These are phyloP conservation scores for Tipula unca DNA, from an alignment of 2,888 invertebrate genomes.

Conservation along the genomic window DNA sequence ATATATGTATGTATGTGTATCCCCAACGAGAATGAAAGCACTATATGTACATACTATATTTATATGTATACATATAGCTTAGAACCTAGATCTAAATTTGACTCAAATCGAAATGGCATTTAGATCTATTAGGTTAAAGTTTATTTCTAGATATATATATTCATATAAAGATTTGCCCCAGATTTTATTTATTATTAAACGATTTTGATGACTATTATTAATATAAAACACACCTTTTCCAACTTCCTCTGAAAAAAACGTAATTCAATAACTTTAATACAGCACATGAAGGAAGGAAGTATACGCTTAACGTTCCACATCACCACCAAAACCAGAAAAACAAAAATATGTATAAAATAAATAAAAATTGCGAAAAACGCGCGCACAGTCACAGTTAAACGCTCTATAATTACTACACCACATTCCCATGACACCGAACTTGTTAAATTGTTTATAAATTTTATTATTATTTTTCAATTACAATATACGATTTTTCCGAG, in stretches of 20 bases:
- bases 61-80: background rate
- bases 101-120: background rate
- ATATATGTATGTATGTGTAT: too few relatives aligned
- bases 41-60: background rate
- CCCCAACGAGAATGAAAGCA: too few relatives aligned
- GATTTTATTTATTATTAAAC: background rate
- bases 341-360: background rate
- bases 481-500: background rate
- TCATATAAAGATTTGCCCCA: background rate
- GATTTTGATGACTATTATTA: background rate
- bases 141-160: background rate
- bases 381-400: background rate
- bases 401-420: background rate
- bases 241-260: background rate
- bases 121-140: background rate
- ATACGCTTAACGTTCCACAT: background rate
- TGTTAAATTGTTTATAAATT: background rate
- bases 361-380: background rate
- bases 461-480: constrained; percentile 9
- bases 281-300: background rate
- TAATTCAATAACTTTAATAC: background rate
- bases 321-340: background rate
- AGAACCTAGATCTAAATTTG: background rate
- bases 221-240: background rate
- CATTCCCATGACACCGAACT: background rate